Base-by-base conservation (phyloP, 2,888 invertebrate species). In the Nephrotoma flavescens region DNA sequence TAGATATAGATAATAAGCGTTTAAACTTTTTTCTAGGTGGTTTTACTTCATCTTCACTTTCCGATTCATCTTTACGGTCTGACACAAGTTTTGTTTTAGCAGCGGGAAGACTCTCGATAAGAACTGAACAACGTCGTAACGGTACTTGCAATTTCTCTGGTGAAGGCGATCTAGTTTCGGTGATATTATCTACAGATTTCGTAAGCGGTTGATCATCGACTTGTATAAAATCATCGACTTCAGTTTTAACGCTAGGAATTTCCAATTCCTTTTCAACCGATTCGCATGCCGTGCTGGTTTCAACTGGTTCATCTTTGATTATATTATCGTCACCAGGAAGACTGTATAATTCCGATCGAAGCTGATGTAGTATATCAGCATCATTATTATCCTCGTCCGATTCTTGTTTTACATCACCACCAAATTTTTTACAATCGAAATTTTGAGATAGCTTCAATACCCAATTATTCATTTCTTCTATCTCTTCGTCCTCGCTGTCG, bases 391-490 rank as follows among this genome's bases (percentile, higher is more conserved):
- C 71, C 3, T 71, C 71, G 9, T 71, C 71, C 9, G 31, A 71
- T 71, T 71, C 71, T 71, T 15, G n/a, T 52, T 52, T 52, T 52
- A 52, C 12, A 71, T 31, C 31, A 11, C 84, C 5, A 84, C 11
- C 1, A 1, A 11, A 41, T 83, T 41, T 83, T 41, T 41, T 41
- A 2, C n/a, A 7, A 4, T 85, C 85, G 15, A 86, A 4, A 57
- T 52, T 86, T 86, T 86, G 86, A 7, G 52, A 52, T 44, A 86
- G 12, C 57, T 86, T 86, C 3, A n/a, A 9, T 15, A 86, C 89
- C 91, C 91, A 88, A 86, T 88, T 89, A 1, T 89, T 88, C 0
- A 84, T 84, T 84, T 84, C 84, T n/a, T 15, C n/a, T 4, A 84
- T 84, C 2, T 84, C 84, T n/a, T 41, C 84, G 2, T 84, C 84